Percentiles rank a stretch among this genome's conserved stretches.
Evolutionary conservation across 2,113 vertebrate genomes (phyloP).

Genomic region (Piprites chloris): DNA sequence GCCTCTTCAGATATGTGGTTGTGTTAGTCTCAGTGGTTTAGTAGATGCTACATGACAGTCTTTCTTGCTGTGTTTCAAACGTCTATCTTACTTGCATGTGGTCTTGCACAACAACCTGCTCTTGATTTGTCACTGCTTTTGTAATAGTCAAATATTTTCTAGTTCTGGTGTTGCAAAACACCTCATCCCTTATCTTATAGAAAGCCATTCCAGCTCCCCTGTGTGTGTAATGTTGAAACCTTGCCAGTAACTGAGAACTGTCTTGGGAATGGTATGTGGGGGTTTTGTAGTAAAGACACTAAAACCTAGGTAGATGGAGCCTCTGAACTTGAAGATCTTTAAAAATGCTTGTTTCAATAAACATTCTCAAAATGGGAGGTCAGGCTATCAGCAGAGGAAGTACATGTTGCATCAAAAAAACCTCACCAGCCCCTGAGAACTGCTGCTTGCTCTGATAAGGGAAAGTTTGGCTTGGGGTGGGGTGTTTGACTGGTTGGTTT

Average conservation of each 20-base stretch:
- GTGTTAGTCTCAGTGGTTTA: background rate
- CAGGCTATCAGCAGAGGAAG: background rate
- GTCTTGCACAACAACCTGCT: background rate
- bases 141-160: background rate
- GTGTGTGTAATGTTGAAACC: fast-evolving
- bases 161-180: background rate
- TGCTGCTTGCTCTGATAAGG: background rate
- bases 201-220: background rate
- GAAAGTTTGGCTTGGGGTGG: background rate
- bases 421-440: background rate
- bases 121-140: background rate
- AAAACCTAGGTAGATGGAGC: background rate
- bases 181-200: background rate
- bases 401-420: background rate
- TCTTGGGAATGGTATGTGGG: background rate
- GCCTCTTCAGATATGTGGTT: fast-evolving
- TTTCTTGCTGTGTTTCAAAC: background rate
- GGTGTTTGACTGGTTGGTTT: background rate
- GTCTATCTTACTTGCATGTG: fast-evolving
- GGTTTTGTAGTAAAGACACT: background rate
- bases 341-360: background rate
- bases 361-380: background rate
- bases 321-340: background rate
- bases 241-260: background rate
- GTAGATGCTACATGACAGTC: background rate